These are phyloP conservation scores for Tringa solitaria DNA, from an alignment of 2,113 vertebrate species.

Conservation along the genomic window DNA sequence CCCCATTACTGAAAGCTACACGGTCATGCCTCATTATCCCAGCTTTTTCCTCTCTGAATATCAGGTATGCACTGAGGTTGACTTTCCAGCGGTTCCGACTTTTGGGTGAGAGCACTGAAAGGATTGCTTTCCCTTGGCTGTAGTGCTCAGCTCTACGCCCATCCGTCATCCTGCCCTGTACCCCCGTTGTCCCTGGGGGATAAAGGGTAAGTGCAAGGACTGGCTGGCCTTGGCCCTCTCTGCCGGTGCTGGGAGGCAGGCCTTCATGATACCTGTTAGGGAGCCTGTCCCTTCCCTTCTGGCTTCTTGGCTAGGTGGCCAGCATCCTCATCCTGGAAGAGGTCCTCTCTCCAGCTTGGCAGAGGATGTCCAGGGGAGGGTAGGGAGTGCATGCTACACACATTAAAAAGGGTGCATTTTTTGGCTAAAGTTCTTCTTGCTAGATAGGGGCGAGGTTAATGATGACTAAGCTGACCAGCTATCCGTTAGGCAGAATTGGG, in stretches of 20 bases:
- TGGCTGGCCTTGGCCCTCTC: background rate
- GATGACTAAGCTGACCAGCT: background rate
- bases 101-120: background rate
- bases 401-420: background rate
- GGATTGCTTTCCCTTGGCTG: background rate
- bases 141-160: accelerated
- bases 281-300: background rate
- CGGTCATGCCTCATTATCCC: accelerated
- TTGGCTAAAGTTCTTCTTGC: background rate
- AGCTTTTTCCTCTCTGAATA: background rate
- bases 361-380: background rate
- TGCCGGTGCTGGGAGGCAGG: background rate
- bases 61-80: background rate
- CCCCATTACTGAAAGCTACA: background rate
- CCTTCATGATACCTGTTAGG: background rate
- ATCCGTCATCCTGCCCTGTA: accelerated
- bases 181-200: background rate
- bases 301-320: background rate
- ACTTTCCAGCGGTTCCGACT: background rate
- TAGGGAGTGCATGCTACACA: background rate
- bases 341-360: background rate
- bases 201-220: background rate
- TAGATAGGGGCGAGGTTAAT: background rate
- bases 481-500: background rate
- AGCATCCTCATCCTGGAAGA: background rate